These are phyloP conservation scores for Drosophila lacertosa DNA, from an alignment of 1,140 invertebrate genomes.

Conservation along the genomic window DNA sequence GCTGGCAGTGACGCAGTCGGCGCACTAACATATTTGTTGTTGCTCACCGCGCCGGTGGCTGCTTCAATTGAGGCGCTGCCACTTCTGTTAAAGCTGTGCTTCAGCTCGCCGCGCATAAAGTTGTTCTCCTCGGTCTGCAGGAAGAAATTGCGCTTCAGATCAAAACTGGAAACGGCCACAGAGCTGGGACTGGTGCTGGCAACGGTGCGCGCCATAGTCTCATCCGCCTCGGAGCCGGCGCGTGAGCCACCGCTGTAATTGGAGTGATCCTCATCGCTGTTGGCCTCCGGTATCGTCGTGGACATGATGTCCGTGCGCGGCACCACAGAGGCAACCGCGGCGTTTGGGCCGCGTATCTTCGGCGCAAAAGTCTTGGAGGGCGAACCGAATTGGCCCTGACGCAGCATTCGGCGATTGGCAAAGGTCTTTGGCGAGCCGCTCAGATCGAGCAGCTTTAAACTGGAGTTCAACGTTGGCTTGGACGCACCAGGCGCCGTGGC, in stretches of 20 bases:
- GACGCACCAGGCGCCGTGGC: constrained; percentile 32
- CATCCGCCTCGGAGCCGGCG: constrained; percentile 44
- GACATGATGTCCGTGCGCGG: constrained; percentile 92
- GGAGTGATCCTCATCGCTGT: constrained; percentile 88
- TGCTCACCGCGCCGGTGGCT: constrained; percentile 34
- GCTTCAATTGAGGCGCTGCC: constrained; percentile 10
- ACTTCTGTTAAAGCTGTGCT: constrained; percentile 59
- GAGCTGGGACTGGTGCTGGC: constrained; percentile 30
- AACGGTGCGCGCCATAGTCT: constrained; percentile 21
- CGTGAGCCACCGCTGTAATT: constrained; percentile 66
- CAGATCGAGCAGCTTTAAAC: constrained; percentile 85
- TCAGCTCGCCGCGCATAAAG: constrained; percentile 83
- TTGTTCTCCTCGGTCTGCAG: constrained; percentile 84
- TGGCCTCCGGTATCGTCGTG: constrained; percentile 93
- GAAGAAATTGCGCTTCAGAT: constrained; percentile 82
- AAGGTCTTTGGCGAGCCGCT: constrained; percentile 88
- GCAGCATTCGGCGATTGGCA: constrained; percentile 86
- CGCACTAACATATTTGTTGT: constrained; percentile 61
- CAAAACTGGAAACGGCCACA: constrained; percentile 52
- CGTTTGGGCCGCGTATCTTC: constrained; percentile 85
- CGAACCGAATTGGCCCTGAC: constrained; percentile 85
- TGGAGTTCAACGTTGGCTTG: constrained; percentile 80
- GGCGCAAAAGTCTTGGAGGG: constrained; percentile 86
- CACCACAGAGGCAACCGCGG: constrained; percentile 89
- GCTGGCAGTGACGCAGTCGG: constrained; percentile 64